Evolutionary conservation across 2,888 invertebrate species (phyloP), one percentile per base, ranked within the genome.

Genomic region (Diachrysia chrysitis): DNA sequence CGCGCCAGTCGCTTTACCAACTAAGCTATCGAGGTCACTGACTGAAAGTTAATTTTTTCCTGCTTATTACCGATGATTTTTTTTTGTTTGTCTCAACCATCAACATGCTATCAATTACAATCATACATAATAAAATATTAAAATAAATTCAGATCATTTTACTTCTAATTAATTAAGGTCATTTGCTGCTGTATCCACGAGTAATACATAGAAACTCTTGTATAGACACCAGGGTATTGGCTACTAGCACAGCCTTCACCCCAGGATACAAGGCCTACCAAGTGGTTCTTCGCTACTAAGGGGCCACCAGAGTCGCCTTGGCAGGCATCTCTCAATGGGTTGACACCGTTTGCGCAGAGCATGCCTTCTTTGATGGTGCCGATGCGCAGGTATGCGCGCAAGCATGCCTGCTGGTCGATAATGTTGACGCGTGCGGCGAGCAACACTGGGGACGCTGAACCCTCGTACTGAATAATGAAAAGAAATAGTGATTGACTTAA

Each of bases 261-360:
- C 94, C 95, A 96, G 21, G 96, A 96, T 0, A 96, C 96, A 58
- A 96, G 90, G 51, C 96, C 96, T 58, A 96, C 85, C 54, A 96
- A 86, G 61, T 86, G 84, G 53, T 89, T 89, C 57, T 90, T 85
- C 61, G 91, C 88, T n/a, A 95, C 96, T 37, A 96, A 84, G 54
- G 96, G 96, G n/a, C 96, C 96, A 3, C 96, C 96, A n/a, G 96
- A 96, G 84, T 96, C 96, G 0, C 96, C 96, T 87, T 96, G 95
- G 68, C 95, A 95, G 1, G 95, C 93, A 67, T 95, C 95, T 66
- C 93, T 82, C 0, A 90, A 83, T 2, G 93, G 93, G 5, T 90
- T 76, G 1, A 74, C 66, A 1, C 82, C 90, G 17, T 84, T 83
- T 0, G 95, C 95, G 71, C 95, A 96, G 7, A 96, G 71, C 95